Conservation (phyloP, 2,113 vertebrate genomes). For the Calidris pugnax region DNA sequence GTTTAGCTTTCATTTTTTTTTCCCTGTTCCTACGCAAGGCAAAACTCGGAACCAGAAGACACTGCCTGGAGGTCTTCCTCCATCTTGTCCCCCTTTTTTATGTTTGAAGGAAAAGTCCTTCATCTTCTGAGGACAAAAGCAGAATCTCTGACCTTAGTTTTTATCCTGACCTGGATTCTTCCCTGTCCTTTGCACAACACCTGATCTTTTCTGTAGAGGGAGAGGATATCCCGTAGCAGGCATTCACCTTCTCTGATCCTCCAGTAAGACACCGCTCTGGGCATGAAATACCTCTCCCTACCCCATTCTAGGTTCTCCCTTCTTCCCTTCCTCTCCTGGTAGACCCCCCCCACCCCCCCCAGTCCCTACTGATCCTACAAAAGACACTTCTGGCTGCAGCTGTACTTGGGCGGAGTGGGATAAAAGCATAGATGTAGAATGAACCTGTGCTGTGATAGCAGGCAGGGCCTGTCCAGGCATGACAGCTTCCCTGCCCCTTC, state of each 20-base stretch:
- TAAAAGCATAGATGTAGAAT: slow-evolving; percentile 40
- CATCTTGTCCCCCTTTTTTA: neutral
- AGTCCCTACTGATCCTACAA: neutral
- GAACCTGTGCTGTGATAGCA: slow-evolving; percentile 38
- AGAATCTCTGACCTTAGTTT: neutral
- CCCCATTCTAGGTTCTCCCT: neutral
- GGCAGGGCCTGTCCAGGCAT: slow-evolving; percentile 39
- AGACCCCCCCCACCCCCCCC: neutral
- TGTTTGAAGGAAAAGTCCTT: neutral
- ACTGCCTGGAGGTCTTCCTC: neutral
- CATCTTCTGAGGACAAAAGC: neutral
- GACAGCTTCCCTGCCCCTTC: slow-evolving; percentile 59
- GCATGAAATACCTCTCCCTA: neutral
- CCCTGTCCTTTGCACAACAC: neutral
- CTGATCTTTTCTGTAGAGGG: neutral
- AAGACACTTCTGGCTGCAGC: slow-evolving; percentile 5
- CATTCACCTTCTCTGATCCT: neutral
- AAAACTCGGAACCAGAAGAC: neutral
- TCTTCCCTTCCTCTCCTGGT: neutral
- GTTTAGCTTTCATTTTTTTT: neutral
- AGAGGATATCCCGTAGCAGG: neutral
- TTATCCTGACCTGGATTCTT: neutral
- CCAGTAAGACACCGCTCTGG: neutral
- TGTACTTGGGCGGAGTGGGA: slow-evolving; percentile 12
- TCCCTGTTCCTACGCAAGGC: neutral